These are phyloP conservation scores for Lapara coniferarum DNA, from an alignment of 2,888 invertebrate genomes.

Conservation along the genomic window DNA sequence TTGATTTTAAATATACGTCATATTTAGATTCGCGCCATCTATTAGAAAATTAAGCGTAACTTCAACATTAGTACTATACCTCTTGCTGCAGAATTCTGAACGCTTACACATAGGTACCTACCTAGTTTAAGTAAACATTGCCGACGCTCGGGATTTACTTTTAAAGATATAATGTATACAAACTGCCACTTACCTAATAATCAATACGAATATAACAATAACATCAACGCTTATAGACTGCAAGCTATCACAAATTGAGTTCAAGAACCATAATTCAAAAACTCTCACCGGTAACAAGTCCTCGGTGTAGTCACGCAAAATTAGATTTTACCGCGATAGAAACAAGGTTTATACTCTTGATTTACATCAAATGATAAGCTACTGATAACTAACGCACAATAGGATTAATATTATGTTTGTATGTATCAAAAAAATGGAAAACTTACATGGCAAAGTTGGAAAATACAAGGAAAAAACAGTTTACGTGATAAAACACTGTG, in stretches of 20 bases:
- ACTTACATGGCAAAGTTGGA: conserved; percentile 14
- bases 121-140: background rate
- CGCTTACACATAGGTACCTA: background rate
- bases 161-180: too few relatives aligned
- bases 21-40: conserved; percentile 10
- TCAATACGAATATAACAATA: background rate
- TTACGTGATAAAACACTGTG: conserved; percentile 44
- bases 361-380: background rate
- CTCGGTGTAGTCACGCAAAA: background rate
- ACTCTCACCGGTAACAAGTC: background rate
- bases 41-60: conserved; percentile 1
- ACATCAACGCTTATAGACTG: background rate
- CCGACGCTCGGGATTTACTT: background rate
- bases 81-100: background rate
- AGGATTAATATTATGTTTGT: background rate
- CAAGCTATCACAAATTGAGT: background rate
- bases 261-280: conserved; percentile 1
- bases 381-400: background rate
- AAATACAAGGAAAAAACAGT: conserved; percentile 22
- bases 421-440: background rate
- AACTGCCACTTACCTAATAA: background rate
- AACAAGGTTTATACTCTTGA: background rate
- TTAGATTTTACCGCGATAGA: background rate
- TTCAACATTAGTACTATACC: background rate
- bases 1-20: background rate